Base-by-base conservation (phyloP, 2,113 vertebrate species). In the Reinhardtius hippoglossoides region DNA sequence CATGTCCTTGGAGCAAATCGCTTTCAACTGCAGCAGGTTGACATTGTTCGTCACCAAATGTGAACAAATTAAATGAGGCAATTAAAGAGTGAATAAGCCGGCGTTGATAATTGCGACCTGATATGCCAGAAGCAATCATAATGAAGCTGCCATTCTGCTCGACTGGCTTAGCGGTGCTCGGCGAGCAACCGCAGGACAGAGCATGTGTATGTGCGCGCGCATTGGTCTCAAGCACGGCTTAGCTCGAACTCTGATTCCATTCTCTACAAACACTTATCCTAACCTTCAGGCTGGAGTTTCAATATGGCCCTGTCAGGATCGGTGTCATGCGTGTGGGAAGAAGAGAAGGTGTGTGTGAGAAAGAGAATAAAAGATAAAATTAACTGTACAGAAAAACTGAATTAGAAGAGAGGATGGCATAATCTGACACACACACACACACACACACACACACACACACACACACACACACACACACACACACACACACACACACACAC, bases 41-140 rank as follows among this genome's bases (percentile, higher is more conserved):
- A 93, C 93, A 91, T 92, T 93, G 90, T 93, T 92, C 90, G 37
- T 63, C 76, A 89, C 90, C 86, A 92, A 94, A 94, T 94, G 91
- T 92, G 94, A 93, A 93, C 94, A 94, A 93, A 95, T 95, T 93
- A 94, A 94, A 94, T 92, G 92, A 94, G 89, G 93, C 92, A 94
- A 95, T 94, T 94, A 95, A 94, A 93, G 86, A 91, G 86, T 88
- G 91, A 93, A 93, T 94, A 92, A 94, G 91, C 91, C 89, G 67
- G 86, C 81, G 87, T 93, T 92, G 90, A 94, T 94, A 94, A 94
- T 93, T 93, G 85, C 80, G 76, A 92, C 91, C 92, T 78, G 91
- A 92, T 93, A 93, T 84, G 92, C 92, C 90, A 85, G 88, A 73
- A 85, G 92, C 92, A 91, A 90, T 94, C 92, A 93, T 91, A 94